phyloP scores from a whole-genome alignment of 2,888 invertebrate genomes.

The Noctuana brunneofusca region DNA sequence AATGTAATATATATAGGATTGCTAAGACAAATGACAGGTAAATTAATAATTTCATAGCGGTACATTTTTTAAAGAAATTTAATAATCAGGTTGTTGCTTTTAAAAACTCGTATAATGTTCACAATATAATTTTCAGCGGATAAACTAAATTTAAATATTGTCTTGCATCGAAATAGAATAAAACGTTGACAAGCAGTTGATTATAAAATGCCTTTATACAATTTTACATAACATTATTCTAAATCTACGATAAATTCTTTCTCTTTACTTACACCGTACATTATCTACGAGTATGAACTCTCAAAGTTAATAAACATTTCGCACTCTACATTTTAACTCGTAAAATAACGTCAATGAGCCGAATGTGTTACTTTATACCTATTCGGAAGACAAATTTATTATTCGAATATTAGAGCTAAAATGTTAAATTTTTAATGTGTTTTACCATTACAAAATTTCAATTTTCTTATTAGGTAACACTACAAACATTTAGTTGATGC shows the following conservation, averaged over 20 bases:
- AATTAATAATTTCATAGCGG: too few species aligned
- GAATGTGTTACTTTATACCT: conserved; percentile 68
- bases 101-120: not conserved
- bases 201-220: conserved; percentile 34
- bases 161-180: not conserved
- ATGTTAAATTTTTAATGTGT: conserved; percentile 44
- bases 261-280: conserved; percentile 58
- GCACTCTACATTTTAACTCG: conserved; percentile 52
- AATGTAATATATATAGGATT: too few species aligned
- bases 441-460: conserved; percentile 19
- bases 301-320: conserved; percentile 69
- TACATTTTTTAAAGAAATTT: too few species aligned
- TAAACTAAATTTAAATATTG: not conserved
- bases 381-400: conserved; percentile 80
- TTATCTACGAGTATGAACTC: conserved; percentile 37
- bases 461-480: not conserved
- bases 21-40: too few species aligned
- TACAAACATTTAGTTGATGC: not conserved
- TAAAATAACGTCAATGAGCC: conserved; percentile 62
- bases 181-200: conserved; percentile 1
- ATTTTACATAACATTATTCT: conserved; percentile 48
- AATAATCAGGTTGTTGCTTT: not conserved
- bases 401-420: conserved; percentile 56
- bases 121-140: not conserved
- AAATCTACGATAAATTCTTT: conserved; percentile 74